Conservation (phyloP, 2,113 vertebrate species). For the Dunckerocampus dactyliophorus region DNA sequence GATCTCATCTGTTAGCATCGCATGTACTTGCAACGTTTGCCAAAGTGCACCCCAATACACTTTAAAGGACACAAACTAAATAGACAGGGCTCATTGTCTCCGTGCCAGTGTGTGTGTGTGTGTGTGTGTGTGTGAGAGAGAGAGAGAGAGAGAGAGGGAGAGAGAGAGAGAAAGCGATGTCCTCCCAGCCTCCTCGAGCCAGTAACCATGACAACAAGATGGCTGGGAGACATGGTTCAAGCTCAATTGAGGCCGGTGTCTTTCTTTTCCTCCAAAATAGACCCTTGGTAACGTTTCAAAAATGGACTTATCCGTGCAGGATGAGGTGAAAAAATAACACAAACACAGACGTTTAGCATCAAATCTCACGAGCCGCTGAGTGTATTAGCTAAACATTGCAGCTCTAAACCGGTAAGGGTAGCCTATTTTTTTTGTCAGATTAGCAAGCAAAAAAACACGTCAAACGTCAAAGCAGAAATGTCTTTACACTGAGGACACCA, state of each 20-base stretch:
- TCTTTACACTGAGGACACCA: neutral
- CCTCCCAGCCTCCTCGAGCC: slow-evolving; percentile 83
- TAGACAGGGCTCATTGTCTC: slow-evolving; percentile 32
- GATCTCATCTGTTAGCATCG: neutral
- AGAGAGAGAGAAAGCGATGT: slow-evolving; percentile 66
- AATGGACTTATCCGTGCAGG: neutral
- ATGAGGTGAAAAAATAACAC: no score
- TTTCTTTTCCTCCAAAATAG: slow-evolving; percentile 70
- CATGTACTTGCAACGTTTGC: neutral
- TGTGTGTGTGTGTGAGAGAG: slow-evolving; percentile 6
- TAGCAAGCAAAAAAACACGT: slow-evolving; percentile 6
- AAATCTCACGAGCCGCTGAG: neutral
- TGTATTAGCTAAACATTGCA: neutral
- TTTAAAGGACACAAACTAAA: slow-evolving; percentile 40
- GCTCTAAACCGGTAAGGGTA: neutral
- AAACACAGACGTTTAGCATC: neutral
- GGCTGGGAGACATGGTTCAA: slow-evolving; percentile 87
- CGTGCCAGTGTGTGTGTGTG: slow-evolving; percentile 11
- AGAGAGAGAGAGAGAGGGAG: slow-evolving; percentile 9
- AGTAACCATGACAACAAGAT: slow-evolving; percentile 99
- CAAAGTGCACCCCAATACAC: slow-evolving; percentile 16
- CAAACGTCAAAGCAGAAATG: neutral
- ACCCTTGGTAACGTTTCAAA: slow-evolving; percentile 66
- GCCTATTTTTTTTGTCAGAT: neutral
- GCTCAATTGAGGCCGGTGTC: slow-evolving; percentile 77